These are phyloP conservation scores for Anoplius nigerrimus DNA, from an alignment of 2,888 invertebrate species.

Conservation along the genomic window DNA sequence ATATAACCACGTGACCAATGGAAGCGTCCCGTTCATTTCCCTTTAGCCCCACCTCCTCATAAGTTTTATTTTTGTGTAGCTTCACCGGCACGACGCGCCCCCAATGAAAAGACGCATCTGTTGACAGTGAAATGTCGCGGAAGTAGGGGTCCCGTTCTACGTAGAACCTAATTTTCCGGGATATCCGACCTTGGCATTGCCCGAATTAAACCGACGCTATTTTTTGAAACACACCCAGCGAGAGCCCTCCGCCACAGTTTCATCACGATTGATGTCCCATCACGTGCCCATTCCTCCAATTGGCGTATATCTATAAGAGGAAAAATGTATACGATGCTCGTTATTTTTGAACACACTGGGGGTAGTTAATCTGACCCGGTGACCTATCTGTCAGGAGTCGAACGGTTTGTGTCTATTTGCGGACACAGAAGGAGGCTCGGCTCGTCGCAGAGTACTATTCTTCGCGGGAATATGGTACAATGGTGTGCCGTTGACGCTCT, in stretches of 20 bases:
- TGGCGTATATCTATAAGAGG: constrained; percentile 5
- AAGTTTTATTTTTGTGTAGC: neutral
- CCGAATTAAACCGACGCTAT: neutral
- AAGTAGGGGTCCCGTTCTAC: too few relatives aligned
- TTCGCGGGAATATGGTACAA: constrained; percentile 4
- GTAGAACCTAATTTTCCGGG: neutral
- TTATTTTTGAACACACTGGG: constrained; percentile 54
- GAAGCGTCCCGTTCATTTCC: constrained; percentile 31
- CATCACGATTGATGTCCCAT: constrained; percentile 22
- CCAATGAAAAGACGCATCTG: too few relatives aligned
- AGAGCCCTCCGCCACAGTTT: constrained; percentile 1
- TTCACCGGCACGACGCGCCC: too few relatives aligned
- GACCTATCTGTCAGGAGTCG: constrained; percentile 64
- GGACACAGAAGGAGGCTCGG: constrained; percentile 41
- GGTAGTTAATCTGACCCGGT: constrained; percentile 62
- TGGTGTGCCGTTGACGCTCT: neutral
- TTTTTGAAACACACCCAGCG: neutral
- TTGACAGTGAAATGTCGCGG: too few relatives aligned
- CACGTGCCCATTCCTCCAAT: neutral
- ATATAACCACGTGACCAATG: constrained; percentile 47
- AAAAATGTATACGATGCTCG: constrained; percentile 31
- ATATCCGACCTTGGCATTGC: neutral
- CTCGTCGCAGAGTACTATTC: constrained; percentile 23
- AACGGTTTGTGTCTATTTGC: constrained; percentile 62
- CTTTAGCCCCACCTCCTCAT: neutral